Evolutionary conservation across 1,140 invertebrate genomes (phyloP).

Genomic region (Euborellia annulipes): DNA sequence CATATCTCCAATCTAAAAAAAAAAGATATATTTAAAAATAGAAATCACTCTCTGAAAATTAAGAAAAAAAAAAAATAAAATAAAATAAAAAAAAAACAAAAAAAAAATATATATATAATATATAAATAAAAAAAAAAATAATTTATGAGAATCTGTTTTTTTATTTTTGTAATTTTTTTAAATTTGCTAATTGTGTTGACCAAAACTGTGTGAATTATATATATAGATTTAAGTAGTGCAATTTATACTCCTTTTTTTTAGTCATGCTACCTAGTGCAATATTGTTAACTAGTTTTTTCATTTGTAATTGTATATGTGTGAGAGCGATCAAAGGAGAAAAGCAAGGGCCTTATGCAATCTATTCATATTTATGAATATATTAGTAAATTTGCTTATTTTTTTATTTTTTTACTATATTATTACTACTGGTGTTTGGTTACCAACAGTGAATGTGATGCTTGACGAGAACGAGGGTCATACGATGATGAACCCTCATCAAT

Average conservation of each 20-base stretch:
- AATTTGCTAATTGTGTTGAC: too few relatives aligned
- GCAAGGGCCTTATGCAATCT: conserved; percentile 11
- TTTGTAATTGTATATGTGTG: not conserved
- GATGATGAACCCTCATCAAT: conserved; percentile 7
- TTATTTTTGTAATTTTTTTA: too few relatives aligned
- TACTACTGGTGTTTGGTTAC: not conserved
- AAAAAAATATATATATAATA: too few relatives aligned
- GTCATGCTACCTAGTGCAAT: conserved; percentile 11
- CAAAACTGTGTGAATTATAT: not conserved
- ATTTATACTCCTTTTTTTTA: conserved; percentile 3
- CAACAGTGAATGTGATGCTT: not conserved
- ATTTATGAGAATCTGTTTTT: too few relatives aligned
- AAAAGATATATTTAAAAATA: too few relatives aligned
- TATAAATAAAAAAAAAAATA: too few relatives aligned
- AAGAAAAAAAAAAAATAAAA: too few relatives aligned
- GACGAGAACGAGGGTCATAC: not conserved
- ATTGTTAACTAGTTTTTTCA: conserved; percentile 5
- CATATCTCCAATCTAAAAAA: too few relatives aligned
- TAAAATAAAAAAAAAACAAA: too few relatives aligned
- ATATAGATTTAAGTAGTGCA: conserved; percentile 3
- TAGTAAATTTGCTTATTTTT: conserved; percentile 1
- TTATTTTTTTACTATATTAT: not conserved
- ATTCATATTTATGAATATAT: conserved; percentile 2
- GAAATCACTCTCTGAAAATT: too few relatives aligned
- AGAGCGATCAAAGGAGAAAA: conserved; percentile 2